A percentile compares a stretch with the other conserved stretches of the same genome.
Conservation (phyloP, 2,797 vertebrate species). For the Clamator glandarius region DNA sequence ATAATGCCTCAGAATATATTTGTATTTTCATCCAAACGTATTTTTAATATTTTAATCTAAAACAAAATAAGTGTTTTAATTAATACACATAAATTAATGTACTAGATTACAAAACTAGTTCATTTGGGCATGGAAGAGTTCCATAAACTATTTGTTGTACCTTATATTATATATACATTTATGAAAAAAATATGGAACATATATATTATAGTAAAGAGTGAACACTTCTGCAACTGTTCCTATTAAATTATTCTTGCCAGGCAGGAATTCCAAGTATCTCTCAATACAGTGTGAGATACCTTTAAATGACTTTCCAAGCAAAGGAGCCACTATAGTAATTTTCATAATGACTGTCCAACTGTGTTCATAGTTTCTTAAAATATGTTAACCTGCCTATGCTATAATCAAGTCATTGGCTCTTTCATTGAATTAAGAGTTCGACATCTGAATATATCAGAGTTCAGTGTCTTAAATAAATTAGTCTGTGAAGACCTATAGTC, state of each 20-base stretch:
- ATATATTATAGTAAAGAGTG: not conserved
- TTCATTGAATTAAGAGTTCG: not conserved
- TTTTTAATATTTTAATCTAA: not conserved
- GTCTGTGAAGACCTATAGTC: not conserved
- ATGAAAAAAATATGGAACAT: not conserved
- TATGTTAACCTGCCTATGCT: not conserved
- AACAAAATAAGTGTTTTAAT: not conserved
- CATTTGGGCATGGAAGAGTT: not conserved
- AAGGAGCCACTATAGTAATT: not conserved
- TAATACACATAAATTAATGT: not conserved
- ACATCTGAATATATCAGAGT: not conserved
- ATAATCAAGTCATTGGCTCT: not conserved
- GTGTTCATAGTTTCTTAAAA: not conserved
- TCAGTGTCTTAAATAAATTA: not conserved
- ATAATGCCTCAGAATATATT: not conserved
- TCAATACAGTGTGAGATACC: not conserved
- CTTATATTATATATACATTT: not conserved
- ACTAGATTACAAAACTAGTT: not conserved
- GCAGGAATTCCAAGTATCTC: not conserved
- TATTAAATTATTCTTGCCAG: not conserved
- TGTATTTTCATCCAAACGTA: not conserved
- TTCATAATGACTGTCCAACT: not conserved
- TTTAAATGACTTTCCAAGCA: not conserved
- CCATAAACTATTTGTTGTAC: not conserved
- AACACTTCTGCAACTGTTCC: not conserved